These are phyloP conservation scores for Acestrorhynchus altus DNA, from an alignment of 2,797 vertebrate genomes.

Conservation along the genomic window DNA sequence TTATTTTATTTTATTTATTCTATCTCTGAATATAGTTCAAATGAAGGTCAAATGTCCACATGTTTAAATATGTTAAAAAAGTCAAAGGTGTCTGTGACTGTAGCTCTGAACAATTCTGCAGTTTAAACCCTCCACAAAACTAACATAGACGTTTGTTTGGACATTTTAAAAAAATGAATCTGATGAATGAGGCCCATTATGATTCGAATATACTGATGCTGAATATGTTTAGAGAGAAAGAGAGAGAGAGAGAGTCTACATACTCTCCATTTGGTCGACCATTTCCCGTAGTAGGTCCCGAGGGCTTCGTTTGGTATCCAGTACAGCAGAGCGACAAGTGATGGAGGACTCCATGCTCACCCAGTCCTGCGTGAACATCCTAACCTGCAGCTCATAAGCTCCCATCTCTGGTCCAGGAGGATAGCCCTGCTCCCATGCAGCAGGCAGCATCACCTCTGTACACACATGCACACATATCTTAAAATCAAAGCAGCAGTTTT, in stretches of 20 bases:
- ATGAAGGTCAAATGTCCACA: too few relatives aligned
- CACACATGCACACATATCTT: slow-evolving; percentile 1
- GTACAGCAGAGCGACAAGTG: slow-evolving; percentile 51
- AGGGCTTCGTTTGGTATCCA: slow-evolving; percentile 82
- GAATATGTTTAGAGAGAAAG: not conserved
- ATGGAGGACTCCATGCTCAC: slow-evolving; percentile 69
- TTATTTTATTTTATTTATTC: too few relatives aligned
- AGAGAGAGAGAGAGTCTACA: slow-evolving; percentile 61
- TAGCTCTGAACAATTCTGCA: too few relatives aligned
- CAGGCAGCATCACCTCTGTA: slow-evolving; percentile 72
- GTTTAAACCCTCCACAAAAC: too few relatives aligned
- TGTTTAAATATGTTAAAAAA: too few relatives aligned
- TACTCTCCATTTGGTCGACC: slow-evolving; percentile 85
- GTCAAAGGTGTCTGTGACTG: too few relatives aligned
- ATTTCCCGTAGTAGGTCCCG: slow-evolving; percentile 81
- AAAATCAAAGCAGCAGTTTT: not conserved
- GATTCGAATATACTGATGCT: not conserved
- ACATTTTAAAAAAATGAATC: too few relatives aligned
- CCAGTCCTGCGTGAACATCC: slow-evolving; percentile 77
- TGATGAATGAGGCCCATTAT: too few relatives aligned
- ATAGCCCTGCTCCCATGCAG: slow-evolving; percentile 76
- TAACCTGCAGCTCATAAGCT: slow-evolving; percentile 71
- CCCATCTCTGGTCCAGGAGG: slow-evolving; percentile 85
- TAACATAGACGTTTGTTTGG: too few relatives aligned
- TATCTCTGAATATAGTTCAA: too few relatives aligned